Evolutionary conservation across 2,888 invertebrate genomes (phyloP), one percentile per base, ranked within the genome.

Genomic region (Fragum whitleyi): DNA sequence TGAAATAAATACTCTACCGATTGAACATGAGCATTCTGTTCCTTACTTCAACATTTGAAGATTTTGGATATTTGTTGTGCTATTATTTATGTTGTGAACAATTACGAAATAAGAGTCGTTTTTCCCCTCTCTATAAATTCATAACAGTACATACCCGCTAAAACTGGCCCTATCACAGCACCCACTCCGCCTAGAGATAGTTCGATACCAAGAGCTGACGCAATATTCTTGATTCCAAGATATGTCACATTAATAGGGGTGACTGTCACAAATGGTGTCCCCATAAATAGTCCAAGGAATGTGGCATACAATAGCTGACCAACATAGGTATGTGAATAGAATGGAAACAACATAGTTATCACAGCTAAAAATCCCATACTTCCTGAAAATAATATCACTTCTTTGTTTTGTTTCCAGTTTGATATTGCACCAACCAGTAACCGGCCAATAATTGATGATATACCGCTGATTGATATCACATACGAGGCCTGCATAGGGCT

Each of bases 301-400:
- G 61, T 26, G 0, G 81, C 74, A 53, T 77, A 81, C n/a, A 62
- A 39, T 26, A 81, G 19, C 55, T 81, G 81, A 19, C 81, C 81
- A 2, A 39, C 3, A 51, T 72, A 69, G 7, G 14, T 62, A 14
- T 14, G 42, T n/a, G 78, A 72, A 28, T 71, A 72, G 0, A 75
- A 29, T 47, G 81, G 78, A 61, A 74, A 75, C 14, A 75, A 47
- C n/a, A 74, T 28, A 2, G 78, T 73, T n/a, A 39, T 55, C 16
- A 68, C 11, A 1, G 72, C 19, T 6, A 78, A 26, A 23, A 75
- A 19, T 9, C 19, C 68, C 39, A 78, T 72, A 47, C 78, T 81
- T 32, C 77, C 78, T 5, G 59, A 53, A 32, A 69, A 81, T n/a
- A 81, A 51, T 57, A 51, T 26, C 21, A 77, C 71, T 55, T 74